Percentiles rank a stretch among this genome's conserved stretches.
These are phyloP conservation scores for Puma concolor DNA, from an alignment of 2,113 vertebrate species.

Conservation along the genomic window DNA sequence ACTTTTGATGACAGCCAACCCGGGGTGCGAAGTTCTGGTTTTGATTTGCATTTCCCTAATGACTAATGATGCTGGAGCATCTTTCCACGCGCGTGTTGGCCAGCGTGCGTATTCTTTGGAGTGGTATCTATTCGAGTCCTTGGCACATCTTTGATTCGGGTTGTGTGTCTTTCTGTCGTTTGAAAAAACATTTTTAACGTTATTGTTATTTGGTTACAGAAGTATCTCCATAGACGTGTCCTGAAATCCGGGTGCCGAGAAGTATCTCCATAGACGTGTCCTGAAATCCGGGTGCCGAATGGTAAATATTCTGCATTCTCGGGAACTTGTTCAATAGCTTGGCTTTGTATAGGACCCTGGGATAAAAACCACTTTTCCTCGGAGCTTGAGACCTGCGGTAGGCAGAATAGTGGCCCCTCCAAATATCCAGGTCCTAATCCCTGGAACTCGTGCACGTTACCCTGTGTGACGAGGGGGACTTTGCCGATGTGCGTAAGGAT, in stretches of 20 bases:
- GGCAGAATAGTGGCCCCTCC: not conserved
- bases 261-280: not conserved
- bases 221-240: not conserved
- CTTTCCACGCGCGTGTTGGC: not conserved
- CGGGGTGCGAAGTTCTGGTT: not conserved
- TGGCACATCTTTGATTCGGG: not conserved
- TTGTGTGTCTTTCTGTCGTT: not conserved
- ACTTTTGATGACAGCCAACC: not conserved
- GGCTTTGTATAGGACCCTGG: not conserved
- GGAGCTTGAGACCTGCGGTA: not conserved
- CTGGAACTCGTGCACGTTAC: not conserved
- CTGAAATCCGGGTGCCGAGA: not conserved
- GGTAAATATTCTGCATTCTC: not conserved
- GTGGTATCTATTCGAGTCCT: not conserved
- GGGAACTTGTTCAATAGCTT: not conserved
- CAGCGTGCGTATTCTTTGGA: not conserved
- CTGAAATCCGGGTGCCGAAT: not conserved
- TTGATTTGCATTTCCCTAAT: not conserved
- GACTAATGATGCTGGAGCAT: not conserved
- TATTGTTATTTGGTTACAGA: not conserved
- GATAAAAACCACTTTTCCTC: not conserved
- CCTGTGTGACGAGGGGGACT: not conserved
- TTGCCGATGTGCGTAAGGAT: not conserved
- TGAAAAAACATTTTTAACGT: not conserved
- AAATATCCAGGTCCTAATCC: not conserved